Evolutionary conservation across 2,113 vertebrate genomes (phyloP).

Genomic region (Odontesthes bonariensis): DNA sequence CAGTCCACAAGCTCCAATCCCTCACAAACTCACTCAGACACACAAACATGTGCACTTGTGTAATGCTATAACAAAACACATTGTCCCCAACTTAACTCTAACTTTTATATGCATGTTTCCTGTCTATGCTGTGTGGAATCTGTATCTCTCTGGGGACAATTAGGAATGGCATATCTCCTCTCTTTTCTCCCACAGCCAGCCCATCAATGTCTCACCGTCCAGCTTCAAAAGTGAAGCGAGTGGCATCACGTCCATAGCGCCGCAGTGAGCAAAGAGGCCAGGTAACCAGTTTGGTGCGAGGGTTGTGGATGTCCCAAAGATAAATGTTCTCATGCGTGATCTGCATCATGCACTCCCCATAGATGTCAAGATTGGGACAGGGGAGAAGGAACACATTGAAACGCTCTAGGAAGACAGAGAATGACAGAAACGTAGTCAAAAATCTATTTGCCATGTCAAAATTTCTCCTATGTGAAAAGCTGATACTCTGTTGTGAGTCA

Average conservation of each 20-base stretch:
- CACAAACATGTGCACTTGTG: no score
- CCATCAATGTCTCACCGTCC: slow-evolving; percentile 84
- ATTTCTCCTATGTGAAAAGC: not conserved
- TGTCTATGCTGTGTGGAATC: not conserved
- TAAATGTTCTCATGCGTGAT: slow-evolving; percentile 98
- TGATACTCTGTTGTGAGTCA: no score
- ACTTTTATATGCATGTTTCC: not conserved
- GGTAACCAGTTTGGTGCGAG: slow-evolving; percentile 92
- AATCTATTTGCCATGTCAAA: not conserved
- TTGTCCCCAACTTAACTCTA: not conserved
- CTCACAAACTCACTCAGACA: no score
- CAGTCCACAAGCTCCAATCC: no score
- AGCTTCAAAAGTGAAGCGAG: slow-evolving; percentile 95
- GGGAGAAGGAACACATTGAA: slow-evolving; percentile 96
- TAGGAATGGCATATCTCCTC: not conserved
- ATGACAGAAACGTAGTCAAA: not conserved
- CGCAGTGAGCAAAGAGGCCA: slow-evolving; percentile 96
- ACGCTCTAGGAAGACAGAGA: slow-evolving; percentile 82
- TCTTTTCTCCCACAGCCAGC: not conserved
- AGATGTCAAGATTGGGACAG: slow-evolving; percentile 94
- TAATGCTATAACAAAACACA: not conserved
- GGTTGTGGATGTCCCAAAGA: slow-evolving; percentile 97
- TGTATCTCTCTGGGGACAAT: not conserved
- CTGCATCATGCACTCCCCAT: slow-evolving; percentile 97
- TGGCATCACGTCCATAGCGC: slow-evolving; percentile 92